phyloP scores from a whole-genome alignment of 2,888 invertebrate species.

The Euphydryas editha region DNA sequence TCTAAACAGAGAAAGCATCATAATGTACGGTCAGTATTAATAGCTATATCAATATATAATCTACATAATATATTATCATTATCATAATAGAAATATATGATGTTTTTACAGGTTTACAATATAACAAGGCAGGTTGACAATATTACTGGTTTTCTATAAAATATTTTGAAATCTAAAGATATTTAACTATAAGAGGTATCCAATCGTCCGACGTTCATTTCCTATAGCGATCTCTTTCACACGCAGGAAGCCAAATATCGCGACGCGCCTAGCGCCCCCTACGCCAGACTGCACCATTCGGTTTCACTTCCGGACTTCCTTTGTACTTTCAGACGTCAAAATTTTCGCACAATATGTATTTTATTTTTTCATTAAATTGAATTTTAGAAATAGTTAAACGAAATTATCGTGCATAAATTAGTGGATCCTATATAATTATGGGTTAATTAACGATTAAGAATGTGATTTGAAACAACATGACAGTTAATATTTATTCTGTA shows the following conservation, averaged over 20 bases:
- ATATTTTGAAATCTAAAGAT: constrained; percentile 36
- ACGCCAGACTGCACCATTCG: constrained; percentile 73
- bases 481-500: no score
- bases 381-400: not conserved
- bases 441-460: no score
- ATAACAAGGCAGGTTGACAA: no score
- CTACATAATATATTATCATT: no score
- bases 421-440: not conserved
- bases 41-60: no score
- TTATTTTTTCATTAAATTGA: not conserved
- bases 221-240: constrained; percentile 55
- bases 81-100: not conserved
- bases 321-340: constrained; percentile 25
- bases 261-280: constrained; percentile 55
- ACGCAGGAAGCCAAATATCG: constrained; percentile 71
- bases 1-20: no score
- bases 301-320: constrained; percentile 67
- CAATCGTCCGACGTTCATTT: constrained; percentile 68
- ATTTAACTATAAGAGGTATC: constrained; percentile 58
- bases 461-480: no score
- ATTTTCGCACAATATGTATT: constrained; percentile 8
- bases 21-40: no score
- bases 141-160: no score
- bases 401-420: not conserved
- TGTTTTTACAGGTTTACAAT: no score